Base-by-base conservation (phyloP, 2,113 vertebrate species). In the Cygnus atratus region DNA sequence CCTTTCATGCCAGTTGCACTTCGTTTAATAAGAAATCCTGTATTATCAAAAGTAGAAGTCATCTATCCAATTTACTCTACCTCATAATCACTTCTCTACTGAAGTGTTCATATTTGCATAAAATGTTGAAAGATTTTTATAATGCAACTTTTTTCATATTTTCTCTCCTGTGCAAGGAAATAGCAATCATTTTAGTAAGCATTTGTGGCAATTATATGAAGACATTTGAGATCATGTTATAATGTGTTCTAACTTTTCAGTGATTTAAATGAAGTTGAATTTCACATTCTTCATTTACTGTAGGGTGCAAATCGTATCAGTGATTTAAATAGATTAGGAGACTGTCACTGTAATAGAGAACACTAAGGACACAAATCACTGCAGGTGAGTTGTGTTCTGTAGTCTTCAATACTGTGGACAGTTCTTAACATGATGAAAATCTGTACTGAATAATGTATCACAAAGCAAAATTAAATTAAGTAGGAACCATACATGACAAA, bases 61-160 rank as follows among this genome's bases (percentile, higher is more conserved):
- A 5, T 63, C 59, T 75, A 15, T 79, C 46, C 55, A 52, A 43
- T 88, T 94, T 84, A 77, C 55, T 95, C n/a, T 86, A 18, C 70
- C 8, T 91, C 84, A 58, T 91, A 95, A 91, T 92, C 35, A 3
- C 62, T 82, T 87, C 48, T 84, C 10, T 81, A 59, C 14, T 85
- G 48, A 84, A 82, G 33, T 83, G 41, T 58, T 93, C 54, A 7
- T 91, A 85, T 92, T 78, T 81, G 74, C 81, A 91, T 91, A 89
- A 92, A 88, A 57, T 22, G 11, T 80, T 75, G 50, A 67, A 92
- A 74, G 41, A 50, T 71, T 91, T 78, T 92, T 85, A 31, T 81
- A 88, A n/a, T 87, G 33, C 25, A 63, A 17, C 41, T 57, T 92
- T 86, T 86, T 91, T 84, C 14, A 16, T 82, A 72, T 77, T 83